These are phyloP conservation scores for Incurvaria masculella DNA, from an alignment of 2,888 invertebrate species.

Conservation along the genomic window DNA sequence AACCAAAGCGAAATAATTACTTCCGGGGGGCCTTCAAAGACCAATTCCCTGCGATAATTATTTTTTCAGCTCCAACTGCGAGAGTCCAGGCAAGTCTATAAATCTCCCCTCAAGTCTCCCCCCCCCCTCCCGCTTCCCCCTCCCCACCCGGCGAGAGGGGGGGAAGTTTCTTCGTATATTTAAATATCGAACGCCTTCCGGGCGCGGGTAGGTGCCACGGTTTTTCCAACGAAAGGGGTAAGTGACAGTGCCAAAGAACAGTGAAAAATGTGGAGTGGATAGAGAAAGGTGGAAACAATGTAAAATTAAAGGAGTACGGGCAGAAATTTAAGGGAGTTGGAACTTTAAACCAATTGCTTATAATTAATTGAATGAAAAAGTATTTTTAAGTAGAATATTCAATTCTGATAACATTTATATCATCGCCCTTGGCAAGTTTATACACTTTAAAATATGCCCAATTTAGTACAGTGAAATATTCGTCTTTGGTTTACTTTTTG, in stretches of 20 bases:
- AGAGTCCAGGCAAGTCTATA: background rate
- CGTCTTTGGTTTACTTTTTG: no score
- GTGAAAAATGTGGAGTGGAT: conserved; percentile 22
- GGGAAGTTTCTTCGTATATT: conserved; percentile 55
- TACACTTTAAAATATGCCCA: no score
- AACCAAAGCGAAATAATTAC: no score
- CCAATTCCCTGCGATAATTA: background rate
- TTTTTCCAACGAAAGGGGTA: conserved; percentile 58
- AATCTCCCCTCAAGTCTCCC: background rate
- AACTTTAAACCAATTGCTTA: no score
- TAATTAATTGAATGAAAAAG: no score
- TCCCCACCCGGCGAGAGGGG: conserved; percentile 11
- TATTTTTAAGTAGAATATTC: no score
- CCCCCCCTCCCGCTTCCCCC: background rate
- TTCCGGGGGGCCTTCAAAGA: background rate
- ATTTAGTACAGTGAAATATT: no score
- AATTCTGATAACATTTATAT: no score
- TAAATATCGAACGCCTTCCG: conserved; percentile 58
- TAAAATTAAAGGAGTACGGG: no score
- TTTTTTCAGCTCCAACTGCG: background rate
- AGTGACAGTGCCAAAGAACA: conserved; percentile 52
- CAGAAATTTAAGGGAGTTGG: no score
- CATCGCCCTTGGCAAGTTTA: no score
- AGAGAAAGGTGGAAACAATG: no score
- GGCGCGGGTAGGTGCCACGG: conserved; percentile 58